Evolutionary conservation across 92 coral and sea anemone genomes (phyloP), one percentile per base, ranked within the genome.

Genomic region (Palythoa heliodiscus): DNA sequence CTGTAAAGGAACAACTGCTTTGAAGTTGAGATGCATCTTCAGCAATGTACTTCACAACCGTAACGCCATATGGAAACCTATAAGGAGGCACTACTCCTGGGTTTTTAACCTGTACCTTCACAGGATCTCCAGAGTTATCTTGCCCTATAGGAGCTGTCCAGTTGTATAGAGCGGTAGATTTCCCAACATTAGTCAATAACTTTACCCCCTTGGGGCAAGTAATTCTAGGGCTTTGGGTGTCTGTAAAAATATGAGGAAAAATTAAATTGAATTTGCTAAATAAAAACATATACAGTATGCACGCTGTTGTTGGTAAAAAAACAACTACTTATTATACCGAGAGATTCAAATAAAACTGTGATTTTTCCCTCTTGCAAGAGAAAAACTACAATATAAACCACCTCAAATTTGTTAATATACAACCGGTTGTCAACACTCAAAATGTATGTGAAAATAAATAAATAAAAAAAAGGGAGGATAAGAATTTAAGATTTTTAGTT

Each of bases 1-100:
- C 60, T 19, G n/a, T 24, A 63, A 79, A 64, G 11, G 84, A 79
- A 79, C 84, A 79, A 48, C 40, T 10, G n/a, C 84, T 48, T 66
- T 20, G 63, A 79, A 79, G 84, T 20, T 48, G 84, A 19, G 73
- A 79, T 60, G 84, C 43, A 39, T 79, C 84, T 79, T 79, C 73
- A 8, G 73, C 84, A 43, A 38, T 43, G 40, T 61, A 61, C 23
- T n/a, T 19, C 12, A 79, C 84, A 10, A 79, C 47, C 12, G 71
- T 79, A 6, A 7, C 14, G n/a, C 84, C 84, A 16, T 61, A 79
- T 4, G 60, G 58, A 79, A 79, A 79, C 20, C 47, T 79, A 39
- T 43, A 68, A n/a, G 84, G 84, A 48, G 84, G 22, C 37, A 23
- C 52, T 10, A 79, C 1, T 5, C 47, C 72, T 64, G 53, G 11